These are phyloP conservation scores for Ptychochromis oligacanthus DNA, from an alignment of 2,113 vertebrate genomes.

Conservation along the genomic window DNA sequence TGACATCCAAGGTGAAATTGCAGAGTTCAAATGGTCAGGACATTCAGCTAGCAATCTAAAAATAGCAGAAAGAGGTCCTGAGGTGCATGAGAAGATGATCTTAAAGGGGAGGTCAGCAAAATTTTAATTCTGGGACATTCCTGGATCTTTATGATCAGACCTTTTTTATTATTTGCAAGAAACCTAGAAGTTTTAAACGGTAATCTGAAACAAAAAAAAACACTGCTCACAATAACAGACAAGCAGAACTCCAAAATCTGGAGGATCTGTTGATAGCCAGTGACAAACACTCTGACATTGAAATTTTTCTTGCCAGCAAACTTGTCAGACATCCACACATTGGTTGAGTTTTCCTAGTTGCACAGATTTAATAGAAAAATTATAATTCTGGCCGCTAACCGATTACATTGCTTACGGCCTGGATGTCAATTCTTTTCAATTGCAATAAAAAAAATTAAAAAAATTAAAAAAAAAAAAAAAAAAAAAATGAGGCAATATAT, in stretches of 20 bases:
- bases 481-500: too few species aligned
- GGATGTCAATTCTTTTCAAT: conserved; percentile 11
- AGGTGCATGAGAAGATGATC: not conserved
- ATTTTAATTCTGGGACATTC: not conserved
- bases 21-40: not conserved
- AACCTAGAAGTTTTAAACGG: not conserved
- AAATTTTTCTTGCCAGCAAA: conserved; percentile 2
- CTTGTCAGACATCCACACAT: conserved; percentile 9
- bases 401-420: conserved; percentile 14
- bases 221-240: not conserved
- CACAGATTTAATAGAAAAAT: conserved; percentile 13
- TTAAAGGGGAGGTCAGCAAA: not conserved
- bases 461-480: too few species aligned
- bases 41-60: not conserved
- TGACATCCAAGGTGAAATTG: not conserved
- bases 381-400: not conserved
- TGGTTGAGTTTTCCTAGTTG: not conserved
- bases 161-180: not conserved
- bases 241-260: not conserved
- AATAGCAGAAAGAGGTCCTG: not conserved
- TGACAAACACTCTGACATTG: not conserved
- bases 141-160: not conserved
- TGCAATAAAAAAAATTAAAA: too few species aligned
- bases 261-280: not conserved
- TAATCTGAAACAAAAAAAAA: not conserved